Percentiles rank a stretch among this genome's conserved stretches.
Evolutionary conservation across 2,113 vertebrate genomes (phyloP).

Genomic region (Elgaria multicarinata): DNA sequence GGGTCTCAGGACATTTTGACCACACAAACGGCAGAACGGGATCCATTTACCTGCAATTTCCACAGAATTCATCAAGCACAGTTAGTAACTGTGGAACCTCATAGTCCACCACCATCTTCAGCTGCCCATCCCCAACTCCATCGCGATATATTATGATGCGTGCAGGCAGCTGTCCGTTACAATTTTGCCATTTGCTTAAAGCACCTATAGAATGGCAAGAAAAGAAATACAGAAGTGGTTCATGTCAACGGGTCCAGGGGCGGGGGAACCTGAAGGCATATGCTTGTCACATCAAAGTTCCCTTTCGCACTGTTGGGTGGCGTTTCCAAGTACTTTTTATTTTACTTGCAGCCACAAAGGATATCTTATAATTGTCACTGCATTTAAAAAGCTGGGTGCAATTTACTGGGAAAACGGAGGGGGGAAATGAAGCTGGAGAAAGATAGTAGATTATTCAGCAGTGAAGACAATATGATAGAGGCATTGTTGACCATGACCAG

Average conservation of each 20-base stretch:
- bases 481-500: neutral
- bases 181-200: slow-evolving; percentile 63
- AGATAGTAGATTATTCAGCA: neutral
- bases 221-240: neutral
- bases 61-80: slow-evolving; percentile 34
- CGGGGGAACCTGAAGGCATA: neutral
- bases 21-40: neutral
- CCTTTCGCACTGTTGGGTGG: too few relatives aligned
- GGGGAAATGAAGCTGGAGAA: neutral
- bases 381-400: neutral
- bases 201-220: slow-evolving; percentile 59
- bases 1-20: neutral
- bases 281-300: neutral
- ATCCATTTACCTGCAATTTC: slow-evolving; percentile 39
- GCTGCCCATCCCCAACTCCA: slow-evolving; percentile 71
- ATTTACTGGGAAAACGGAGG: neutral
- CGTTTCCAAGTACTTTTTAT: neutral
- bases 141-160: slow-evolving; percentile 73
- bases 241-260: neutral
- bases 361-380: neutral
- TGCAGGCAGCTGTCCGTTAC: slow-evolving; percentile 53
- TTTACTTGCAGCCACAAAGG: neutral
- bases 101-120: slow-evolving; percentile 44
- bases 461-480: neutral
- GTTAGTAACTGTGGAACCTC: slow-evolving; percentile 70